A percentile compares a stretch with the other conserved stretches of the same genome.
Conservation (phyloP, 2,113 vertebrate genomes). For the Tyto alba region DNA sequence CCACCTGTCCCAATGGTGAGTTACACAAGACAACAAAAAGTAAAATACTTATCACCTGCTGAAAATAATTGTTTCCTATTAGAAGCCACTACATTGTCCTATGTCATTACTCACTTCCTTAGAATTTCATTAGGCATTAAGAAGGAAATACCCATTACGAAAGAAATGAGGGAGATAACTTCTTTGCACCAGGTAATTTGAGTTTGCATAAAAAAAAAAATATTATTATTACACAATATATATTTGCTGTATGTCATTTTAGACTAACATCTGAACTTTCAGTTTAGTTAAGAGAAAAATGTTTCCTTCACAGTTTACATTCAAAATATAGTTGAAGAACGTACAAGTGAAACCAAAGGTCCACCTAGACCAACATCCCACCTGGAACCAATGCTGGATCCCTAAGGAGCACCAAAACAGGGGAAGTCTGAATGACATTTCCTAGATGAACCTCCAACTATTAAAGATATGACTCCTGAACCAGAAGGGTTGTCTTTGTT, state of each 20-base stretch:
- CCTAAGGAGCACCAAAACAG: not conserved
- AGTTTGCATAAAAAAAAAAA: not conserved
- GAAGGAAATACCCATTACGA: not conserved
- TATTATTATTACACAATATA: not conserved
- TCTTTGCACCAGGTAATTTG: not conserved
- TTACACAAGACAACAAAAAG: not conserved
- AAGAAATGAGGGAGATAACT: not conserved
- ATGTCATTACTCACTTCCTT: not conserved
- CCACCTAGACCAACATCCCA: not conserved
- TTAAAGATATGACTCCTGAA: not conserved
- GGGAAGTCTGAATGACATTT: not conserved
- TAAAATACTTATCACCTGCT: not conserved
- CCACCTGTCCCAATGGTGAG: not conserved
- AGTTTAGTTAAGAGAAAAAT: not conserved
- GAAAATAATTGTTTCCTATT: not conserved
- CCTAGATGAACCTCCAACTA: not conserved
- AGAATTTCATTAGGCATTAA: not conserved
- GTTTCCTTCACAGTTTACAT: not conserved
- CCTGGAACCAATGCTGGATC: not conserved
- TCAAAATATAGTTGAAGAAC: not conserved
- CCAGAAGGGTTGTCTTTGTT: not conserved
- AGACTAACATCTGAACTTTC: not conserved
- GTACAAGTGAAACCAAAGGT: not conserved
- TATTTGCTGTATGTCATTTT: not conserved
- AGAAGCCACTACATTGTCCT: not conserved